These are phyloP conservation scores for Brachypterus glaber DNA, from an alignment of 2,888 invertebrate genomes.

Conservation along the genomic window DNA sequence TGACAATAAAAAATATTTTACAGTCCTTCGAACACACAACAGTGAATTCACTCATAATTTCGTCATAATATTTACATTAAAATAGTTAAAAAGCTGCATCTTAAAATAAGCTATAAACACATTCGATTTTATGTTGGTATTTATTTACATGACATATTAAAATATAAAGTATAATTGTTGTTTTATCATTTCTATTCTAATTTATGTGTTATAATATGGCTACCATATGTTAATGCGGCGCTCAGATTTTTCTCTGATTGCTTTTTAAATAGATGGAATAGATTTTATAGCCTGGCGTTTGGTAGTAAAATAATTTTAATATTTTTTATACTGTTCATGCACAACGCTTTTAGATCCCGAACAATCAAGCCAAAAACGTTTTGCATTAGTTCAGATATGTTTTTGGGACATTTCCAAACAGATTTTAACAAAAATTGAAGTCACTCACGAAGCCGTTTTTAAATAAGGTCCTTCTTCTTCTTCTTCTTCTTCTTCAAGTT, in stretches of 20 bases:
- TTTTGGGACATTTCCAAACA: too few species aligned
- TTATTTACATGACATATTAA: slow-evolving; percentile 46
- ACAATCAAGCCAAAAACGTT: too few species aligned
- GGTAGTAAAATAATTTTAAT: not conserved
- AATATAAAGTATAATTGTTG: slow-evolving; percentile 29
- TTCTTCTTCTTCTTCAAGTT: too few species aligned
- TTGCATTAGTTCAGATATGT: too few species aligned
- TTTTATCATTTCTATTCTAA: slow-evolving; percentile 28
- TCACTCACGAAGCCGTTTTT: too few species aligned
- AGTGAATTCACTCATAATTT: slow-evolving; percentile 35
- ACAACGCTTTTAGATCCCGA: too few species aligned
- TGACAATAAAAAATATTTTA: slow-evolving; percentile 33
- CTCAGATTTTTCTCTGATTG: slow-evolving; percentile 12
- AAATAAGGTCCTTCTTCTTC: too few species aligned
- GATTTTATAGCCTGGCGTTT: slow-evolving; percentile 6
- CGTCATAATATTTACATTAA: slow-evolving; percentile 51
- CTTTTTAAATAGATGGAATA: slow-evolving; percentile 10
- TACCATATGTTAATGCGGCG: slow-evolving; percentile 29
- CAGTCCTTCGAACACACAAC: slow-evolving; percentile 27
- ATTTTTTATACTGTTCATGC: too few species aligned
- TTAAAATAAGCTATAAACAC: slow-evolving; percentile 46
- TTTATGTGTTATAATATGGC: slow-evolving; percentile 28
- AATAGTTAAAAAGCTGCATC: slow-evolving; percentile 47
- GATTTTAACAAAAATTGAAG: too few species aligned
- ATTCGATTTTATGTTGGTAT: slow-evolving; percentile 50